Base-by-base conservation (phyloP, 1,140 invertebrate species). In the Patella vulgata region DNA sequence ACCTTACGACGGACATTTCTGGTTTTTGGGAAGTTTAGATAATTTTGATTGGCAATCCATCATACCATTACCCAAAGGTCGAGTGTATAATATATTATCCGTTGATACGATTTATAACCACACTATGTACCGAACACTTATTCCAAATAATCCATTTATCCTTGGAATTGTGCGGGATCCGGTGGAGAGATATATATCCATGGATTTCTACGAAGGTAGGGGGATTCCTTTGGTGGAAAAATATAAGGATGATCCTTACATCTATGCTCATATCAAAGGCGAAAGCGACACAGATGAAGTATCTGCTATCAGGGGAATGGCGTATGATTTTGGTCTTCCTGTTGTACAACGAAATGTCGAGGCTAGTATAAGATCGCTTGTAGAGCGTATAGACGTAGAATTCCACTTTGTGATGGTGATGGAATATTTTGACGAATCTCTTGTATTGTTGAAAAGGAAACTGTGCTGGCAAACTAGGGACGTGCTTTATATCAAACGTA, bases 391-490 rank as follows among this genome's bases (percentile, higher is more conserved):
- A 25, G 66, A 70, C 42, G 42, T 50, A 48, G 78, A 80, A 21
- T 79, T 78, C 57, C 11, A 39, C 0, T 54, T 80, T 5, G 68
- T 80, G 1, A 71, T 80, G 70, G 59, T 82, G 11, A 71, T 75
- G 63, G 78, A 82, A 50, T 61, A 72, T 52, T 78, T 82, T 40
- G 68, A 75, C 39, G 80, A 82, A 62, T 80, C 78, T 1, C 55
- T 82, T 0, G 63, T 82, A 1, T 54, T 82, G 8, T 44, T 82
- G 21, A 71, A 68, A 31, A 63, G 74, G 30, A 46, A 55, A 25
- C 53, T 82, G 42, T 79, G 80, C 60, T 82, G 80, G 80, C 60
- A 64, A 4, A 48, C 72, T 0, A 68, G 77, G 63, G 80, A 82
- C 46, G 73, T 82, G 28, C 36, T 82, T 21, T 81, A 76, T 58